These are phyloP conservation scores for Pachymerium ferrugineum DNA, from an alignment of 2,888 invertebrate species.

Conservation along the genomic window DNA sequence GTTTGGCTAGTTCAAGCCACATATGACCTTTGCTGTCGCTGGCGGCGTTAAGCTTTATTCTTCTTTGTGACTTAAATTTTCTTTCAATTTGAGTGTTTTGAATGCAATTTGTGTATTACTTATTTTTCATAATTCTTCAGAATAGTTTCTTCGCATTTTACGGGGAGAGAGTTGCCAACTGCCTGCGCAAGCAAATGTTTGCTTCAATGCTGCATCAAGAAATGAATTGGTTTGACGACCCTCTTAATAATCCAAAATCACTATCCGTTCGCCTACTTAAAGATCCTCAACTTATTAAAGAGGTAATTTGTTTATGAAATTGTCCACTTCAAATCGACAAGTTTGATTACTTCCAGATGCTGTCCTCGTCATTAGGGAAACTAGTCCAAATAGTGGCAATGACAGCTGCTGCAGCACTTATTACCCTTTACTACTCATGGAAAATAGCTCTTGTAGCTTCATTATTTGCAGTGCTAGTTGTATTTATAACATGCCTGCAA, in stretches of 20 bases:
- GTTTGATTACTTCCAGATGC: background rate
- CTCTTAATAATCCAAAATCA: background rate
- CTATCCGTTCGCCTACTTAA: background rate
- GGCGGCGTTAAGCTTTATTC: too few relatives aligned
- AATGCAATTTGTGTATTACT: too few relatives aligned
- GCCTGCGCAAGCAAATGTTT: background rate
- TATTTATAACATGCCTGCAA: slow-evolving; percentile 29
- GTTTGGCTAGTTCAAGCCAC: too few relatives aligned
- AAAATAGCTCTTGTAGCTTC: slow-evolving; percentile 2
- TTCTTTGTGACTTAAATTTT: too few relatives aligned
- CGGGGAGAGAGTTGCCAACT: slow-evolving; percentile 1
- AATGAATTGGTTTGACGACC: slow-evolving; percentile 31
- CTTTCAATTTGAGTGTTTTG: too few relatives aligned
- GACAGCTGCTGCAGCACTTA: background rate
- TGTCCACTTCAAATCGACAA: background rate
- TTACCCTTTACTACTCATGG: slow-evolving; percentile 12
- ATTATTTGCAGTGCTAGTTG: background rate
- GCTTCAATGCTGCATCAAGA: slow-evolving; percentile 11
- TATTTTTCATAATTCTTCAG: background rate
- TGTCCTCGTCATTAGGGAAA: background rate
- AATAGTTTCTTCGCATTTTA: slow-evolving; percentile 20
- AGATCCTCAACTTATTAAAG: background rate
- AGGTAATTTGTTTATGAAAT: background rate
- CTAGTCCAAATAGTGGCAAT: background rate
- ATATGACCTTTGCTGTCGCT: too few relatives aligned